Base-by-base conservation (phyloP, 2,888 invertebrate genomes). In the Agelastica alni region DNA sequence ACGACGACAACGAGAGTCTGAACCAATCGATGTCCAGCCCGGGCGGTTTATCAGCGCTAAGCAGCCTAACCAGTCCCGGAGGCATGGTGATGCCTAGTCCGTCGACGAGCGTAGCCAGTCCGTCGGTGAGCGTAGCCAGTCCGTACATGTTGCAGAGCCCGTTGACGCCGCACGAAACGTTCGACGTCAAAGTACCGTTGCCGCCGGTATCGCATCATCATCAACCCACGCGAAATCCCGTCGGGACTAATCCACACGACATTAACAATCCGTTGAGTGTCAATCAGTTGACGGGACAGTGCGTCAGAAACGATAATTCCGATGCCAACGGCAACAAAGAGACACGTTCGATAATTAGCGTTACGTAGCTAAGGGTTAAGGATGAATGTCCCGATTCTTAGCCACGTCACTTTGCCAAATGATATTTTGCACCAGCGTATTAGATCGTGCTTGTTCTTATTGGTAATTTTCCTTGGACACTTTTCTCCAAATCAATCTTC, bases 241-340 rank as follows among this genome's bases (percentile, higher is more conserved):
- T 93, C 52, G 93, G 93, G 56, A 92, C 93, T 39, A 93, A 93
- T 79, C 93, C 93, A 32, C 87, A 92, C 67, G 93, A 94, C 79
- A 88, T 91, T 63, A 94, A 94, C 80, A 93, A 94, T 81, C 94
- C 94, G 52, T 81, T 94, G 34, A 93, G 91, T 76, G 92, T 94
- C 54, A 93, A 93, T 70, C 93, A 93, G 78, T 80, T 94, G 65
- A 93, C 92, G 57, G 90, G 90, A 66, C 88, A 88, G 72, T 77
- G 77, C 63, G 70, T 74, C 44, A 69, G 75, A 61, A 76, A 73
- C 62, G 75, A 75, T 63, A 65, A 73, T 37, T 65, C 74, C 53
- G 73, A 74, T 63, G 67, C 71, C 53, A 71, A 70, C 53, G 69
- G 69, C 55, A 65, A 62, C 53, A 75, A 75, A 64, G 75, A 76